These are phyloP conservation scores for Crax fasciolata DNA, from an alignment of 2,797 vertebrate genomes.

Conservation along the genomic window DNA sequence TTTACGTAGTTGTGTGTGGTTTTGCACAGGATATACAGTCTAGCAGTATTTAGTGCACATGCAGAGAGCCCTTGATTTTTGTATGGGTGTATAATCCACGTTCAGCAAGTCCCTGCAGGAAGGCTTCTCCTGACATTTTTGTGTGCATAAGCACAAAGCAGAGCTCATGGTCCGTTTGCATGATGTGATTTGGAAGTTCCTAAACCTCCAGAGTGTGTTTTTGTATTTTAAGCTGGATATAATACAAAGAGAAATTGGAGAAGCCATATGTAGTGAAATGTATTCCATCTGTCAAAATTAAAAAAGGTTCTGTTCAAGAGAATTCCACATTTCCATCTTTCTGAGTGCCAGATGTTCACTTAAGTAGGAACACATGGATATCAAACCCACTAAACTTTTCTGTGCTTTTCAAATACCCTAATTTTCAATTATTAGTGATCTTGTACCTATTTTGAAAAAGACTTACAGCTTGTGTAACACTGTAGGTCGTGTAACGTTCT, in stretches of 20 bases:
- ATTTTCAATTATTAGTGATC: background rate
- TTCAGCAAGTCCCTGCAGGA: background rate
- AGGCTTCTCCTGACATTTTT: background rate
- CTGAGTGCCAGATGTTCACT: background rate
- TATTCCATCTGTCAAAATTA: background rate
- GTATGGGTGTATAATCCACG: background rate
- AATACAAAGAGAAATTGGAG: background rate
- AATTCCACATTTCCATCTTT: background rate
- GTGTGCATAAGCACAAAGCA: background rate
- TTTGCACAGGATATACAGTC: background rate
- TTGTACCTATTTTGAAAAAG: background rate
- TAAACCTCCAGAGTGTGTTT: background rate
- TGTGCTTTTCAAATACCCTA: background rate
- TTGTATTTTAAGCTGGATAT: background rate
- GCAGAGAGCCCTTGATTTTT: background rate
- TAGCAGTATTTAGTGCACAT: accelerated
- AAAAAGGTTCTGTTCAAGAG: background rate
- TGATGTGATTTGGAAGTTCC: background rate
- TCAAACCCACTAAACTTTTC: background rate
- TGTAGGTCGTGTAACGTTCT: background rate
- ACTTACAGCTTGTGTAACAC: accelerated
- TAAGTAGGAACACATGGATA: background rate
- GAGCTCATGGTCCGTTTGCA: background rate
- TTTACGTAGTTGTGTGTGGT: background rate
- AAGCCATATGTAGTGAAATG: background rate